A percentile compares a stretch with the other conserved stretches of the same genome.
phyloP scores from a whole-genome alignment of 2,888 invertebrate genomes.

The Agriotes lineatus region DNA sequence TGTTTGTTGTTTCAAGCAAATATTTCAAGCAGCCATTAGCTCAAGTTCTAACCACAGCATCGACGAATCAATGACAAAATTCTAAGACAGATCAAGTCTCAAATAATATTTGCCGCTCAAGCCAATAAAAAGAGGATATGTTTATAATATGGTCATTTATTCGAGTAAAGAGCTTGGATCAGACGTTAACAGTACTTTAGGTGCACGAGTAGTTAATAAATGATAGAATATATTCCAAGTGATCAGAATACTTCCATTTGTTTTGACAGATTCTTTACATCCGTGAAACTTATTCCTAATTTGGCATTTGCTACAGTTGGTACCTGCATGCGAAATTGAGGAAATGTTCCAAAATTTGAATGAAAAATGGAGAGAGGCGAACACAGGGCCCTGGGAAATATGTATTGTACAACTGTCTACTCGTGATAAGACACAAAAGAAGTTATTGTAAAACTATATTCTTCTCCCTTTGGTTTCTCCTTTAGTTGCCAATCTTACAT shows the following conservation, averaged over 20 bases:
- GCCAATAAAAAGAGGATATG: constrained; percentile 25
- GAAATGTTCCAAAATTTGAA: no score
- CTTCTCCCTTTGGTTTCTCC: no score
- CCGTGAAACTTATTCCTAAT: neutral
- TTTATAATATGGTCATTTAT: constrained; percentile 45
- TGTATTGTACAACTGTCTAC: no score
- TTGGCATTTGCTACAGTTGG: neutral
- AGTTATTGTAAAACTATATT: no score
- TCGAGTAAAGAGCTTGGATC: constrained; percentile 27
- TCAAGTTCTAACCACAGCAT: no score
- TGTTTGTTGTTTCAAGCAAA: no score
- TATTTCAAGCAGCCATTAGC: no score
- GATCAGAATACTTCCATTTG: constrained; percentile 29
- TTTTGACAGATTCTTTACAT: constrained; percentile 41
- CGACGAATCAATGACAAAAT: constrained; percentile 15
- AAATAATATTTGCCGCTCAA: constrained; percentile 24
- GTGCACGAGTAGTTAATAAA: constrained; percentile 47
- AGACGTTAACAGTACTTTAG: constrained; percentile 37
- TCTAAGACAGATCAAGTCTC: neutral
- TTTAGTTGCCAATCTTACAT: neutral
- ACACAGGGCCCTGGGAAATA: no score
- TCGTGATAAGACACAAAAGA: no score
- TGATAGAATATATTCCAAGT: constrained; percentile 36
- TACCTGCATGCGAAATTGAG: no score
- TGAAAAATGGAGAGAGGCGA: no score